Conservation (phyloP, 2,113 vertebrate genomes). For the Hepsetus odoe region DNA sequence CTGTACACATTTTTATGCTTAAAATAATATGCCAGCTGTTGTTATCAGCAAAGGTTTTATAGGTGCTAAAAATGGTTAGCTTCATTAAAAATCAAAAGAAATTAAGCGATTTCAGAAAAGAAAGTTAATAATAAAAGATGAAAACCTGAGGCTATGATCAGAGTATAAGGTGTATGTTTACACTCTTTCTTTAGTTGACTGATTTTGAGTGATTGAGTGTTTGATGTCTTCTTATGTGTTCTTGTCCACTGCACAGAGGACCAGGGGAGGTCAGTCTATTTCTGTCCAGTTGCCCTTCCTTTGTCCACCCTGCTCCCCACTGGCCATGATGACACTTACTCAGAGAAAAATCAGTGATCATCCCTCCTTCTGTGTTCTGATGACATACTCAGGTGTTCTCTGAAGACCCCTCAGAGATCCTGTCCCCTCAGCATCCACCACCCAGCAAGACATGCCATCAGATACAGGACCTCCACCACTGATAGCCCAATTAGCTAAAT, state of each 20-base stretch:
- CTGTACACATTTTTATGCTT: no score
- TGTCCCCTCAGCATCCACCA: constrained; percentile 60
- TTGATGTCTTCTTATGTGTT: constrained; percentile 1
- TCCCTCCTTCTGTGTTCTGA: constrained; percentile 71
- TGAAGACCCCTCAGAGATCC: constrained; percentile 65
- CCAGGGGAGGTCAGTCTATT: constrained; percentile 19
- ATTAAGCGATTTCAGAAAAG: no score
- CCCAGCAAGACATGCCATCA: constrained; percentile 66
- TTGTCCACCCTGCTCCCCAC: constrained; percentile 10
- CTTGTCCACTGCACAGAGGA: background rate
- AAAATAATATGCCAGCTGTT: no score
- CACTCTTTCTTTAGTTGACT: background rate
- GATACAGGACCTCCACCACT: constrained; percentile 64
- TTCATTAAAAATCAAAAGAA: no score
- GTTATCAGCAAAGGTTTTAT: no score
- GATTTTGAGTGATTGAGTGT: no score
- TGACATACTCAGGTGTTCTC: constrained; percentile 66
- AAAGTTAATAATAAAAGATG: background rate
- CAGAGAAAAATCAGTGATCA: constrained; percentile 62
- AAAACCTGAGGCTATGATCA: no score
- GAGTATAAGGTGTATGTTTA: background rate
- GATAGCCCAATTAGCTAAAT: constrained; percentile 77
- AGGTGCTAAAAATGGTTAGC: no score
- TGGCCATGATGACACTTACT: constrained; percentile 30
- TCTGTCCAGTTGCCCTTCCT: constrained; percentile 19